phyloP scores from a whole-genome alignment of 2,113 vertebrate genomes.

The Sminthopsis crassicaudata region DNA sequence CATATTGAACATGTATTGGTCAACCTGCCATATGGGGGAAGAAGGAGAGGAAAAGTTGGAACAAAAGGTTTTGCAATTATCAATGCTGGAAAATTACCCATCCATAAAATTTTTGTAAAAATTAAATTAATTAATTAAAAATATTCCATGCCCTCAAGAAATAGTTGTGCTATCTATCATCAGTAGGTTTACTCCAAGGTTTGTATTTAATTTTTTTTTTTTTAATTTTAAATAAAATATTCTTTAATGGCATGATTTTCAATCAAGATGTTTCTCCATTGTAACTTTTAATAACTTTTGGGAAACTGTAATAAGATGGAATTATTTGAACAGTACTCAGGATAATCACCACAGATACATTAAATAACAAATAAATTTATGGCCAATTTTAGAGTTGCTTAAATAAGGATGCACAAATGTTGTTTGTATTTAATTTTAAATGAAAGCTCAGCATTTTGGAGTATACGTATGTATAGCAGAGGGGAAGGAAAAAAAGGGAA shows the following conservation, averaged over 20 bases:
- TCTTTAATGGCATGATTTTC: slow-evolving; percentile 25
- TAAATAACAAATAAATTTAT: slow-evolving; percentile 72
- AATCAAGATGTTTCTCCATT: slow-evolving; percentile 30
- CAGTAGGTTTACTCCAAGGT: neutral
- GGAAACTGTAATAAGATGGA: slow-evolving; percentile 17
- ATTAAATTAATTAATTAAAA: no score
- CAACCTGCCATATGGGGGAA: no score
- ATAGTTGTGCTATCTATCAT: neutral
- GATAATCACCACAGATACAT: slow-evolving; percentile 68
- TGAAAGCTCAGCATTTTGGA: neutral
- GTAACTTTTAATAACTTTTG: slow-evolving; percentile 20
- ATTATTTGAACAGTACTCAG: slow-evolving; percentile 7
- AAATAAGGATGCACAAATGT: slow-evolving; percentile 70
- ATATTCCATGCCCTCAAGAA: neutral
- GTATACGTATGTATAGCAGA: neutral
- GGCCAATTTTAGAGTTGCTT: slow-evolving; percentile 67
- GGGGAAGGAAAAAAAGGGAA: neutral
- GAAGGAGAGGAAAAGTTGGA: no score
- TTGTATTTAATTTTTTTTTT: no score
- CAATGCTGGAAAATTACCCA: no score
- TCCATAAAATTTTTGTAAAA: no score
- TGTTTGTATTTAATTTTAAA: neutral
- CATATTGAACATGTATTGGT: no score
- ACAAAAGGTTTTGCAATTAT: no score
- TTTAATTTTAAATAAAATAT: slow-evolving; percentile 15